A percentile compares a stretch with the other conserved stretches of the same genome.
Conservation (phyloP, 2,797 vertebrate genomes). For the Tarsius wallacei region DNA sequence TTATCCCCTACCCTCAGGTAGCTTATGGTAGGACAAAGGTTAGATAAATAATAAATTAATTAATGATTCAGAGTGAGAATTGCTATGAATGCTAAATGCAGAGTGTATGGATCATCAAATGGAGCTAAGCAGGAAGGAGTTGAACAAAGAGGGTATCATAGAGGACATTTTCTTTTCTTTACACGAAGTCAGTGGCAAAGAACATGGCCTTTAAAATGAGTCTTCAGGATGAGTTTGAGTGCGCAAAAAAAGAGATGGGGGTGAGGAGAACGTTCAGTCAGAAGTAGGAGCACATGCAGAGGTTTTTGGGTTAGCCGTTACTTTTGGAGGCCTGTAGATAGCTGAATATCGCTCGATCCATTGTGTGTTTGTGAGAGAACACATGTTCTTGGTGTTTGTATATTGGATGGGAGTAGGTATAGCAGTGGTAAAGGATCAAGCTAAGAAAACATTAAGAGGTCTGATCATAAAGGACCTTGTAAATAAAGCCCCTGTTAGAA, state of each 20-base stretch:
- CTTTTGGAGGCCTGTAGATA: not conserved
- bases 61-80: constrained; percentile 46
- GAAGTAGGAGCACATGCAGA: not conserved
- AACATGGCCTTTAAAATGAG: constrained; percentile 48
- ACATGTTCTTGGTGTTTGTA: not conserved
- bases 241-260: not conserved
- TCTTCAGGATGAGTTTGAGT: constrained; percentile 11
- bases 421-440: not conserved
- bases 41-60: constrained; percentile 37
- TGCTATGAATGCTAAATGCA: not conserved
- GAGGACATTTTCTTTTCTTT: not conserved
- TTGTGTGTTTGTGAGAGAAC: not conserved
- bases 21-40: constrained; percentile 37
- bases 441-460: constrained; percentile 3
- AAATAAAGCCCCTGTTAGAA: constrained; percentile 31
- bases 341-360: not conserved
- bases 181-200: not conserved
- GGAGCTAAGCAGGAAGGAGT: not conserved
- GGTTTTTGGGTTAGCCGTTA: not conserved
- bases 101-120: not conserved
- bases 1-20: not conserved
- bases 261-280: not conserved
- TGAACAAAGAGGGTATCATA: constrained; percentile 25
- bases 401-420: not conserved
- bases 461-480: not conserved